Conservation (phyloP, 2,797 vertebrate genomes). For the Trichosurus vulpecula region DNA sequence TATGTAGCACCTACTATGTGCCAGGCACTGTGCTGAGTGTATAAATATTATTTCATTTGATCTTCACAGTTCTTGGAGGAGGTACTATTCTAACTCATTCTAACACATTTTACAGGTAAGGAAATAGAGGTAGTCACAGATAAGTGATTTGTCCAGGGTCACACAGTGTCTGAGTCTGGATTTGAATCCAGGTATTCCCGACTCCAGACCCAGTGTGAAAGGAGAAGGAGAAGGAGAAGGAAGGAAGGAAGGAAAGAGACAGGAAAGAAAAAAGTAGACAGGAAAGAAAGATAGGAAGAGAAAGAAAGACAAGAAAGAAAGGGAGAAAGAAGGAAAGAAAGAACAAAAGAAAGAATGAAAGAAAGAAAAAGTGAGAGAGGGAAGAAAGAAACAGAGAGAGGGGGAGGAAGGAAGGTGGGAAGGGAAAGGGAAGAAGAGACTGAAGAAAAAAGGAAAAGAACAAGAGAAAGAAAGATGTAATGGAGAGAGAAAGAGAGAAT, state of each 20-base stretch:
- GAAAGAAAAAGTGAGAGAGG: background rate
- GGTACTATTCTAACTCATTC: background rate
- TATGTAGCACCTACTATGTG: background rate
- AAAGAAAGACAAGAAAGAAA: no score
- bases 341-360: fast-evolving
- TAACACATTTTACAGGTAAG: background rate
- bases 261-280: no score
- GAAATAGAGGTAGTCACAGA: background rate
- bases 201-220: no score
- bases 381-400: background rate
- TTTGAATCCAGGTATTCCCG: background rate
- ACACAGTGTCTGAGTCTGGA: background rate
- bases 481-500: background rate
- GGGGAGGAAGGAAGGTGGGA: background rate
- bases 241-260: no score
- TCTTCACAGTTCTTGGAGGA: background rate
- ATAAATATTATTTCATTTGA: background rate
- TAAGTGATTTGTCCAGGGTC: background rate
- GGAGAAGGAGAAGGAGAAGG: no score
- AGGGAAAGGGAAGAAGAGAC: no score
- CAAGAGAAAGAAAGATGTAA: background rate
- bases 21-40: background rate
- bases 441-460: background rate
- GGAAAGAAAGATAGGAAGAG: no score
- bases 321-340: no score